Percentiles rank a stretch among this genome's conserved stretches.
phyloP scores from a whole-genome alignment of 1,140 invertebrate genomes.

The Drosophila guanche region DNA sequence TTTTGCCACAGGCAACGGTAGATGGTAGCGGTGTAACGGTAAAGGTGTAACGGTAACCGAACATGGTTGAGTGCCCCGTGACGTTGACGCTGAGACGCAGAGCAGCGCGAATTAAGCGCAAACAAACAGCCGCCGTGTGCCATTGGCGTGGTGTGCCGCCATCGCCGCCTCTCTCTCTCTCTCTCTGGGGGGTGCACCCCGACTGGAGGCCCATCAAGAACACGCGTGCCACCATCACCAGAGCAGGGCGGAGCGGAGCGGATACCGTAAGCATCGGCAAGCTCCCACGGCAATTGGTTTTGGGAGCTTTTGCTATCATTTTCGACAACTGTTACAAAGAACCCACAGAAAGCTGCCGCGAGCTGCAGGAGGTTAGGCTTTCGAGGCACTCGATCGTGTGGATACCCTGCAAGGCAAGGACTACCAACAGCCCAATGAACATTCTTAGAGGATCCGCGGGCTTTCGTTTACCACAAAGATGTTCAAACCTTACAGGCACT shows the following conservation, averaged over 20 bases:
- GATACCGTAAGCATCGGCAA: slow-evolving; percentile 8
- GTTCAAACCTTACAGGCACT: background rate
- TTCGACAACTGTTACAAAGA: slow-evolving; percentile 75
- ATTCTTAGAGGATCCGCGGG: too few species aligned
- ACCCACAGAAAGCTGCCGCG: background rate
- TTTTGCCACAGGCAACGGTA: slow-evolving; percentile 67
- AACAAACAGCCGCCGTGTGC: slow-evolving; percentile 48
- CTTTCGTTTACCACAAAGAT: too few species aligned
- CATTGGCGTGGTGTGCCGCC: background rate
- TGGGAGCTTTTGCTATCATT: slow-evolving; percentile 53
- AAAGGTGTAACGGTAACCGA: slow-evolving; percentile 50
- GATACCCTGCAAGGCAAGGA: slow-evolving; percentile 16
- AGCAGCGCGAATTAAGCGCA: slow-evolving; percentile 49
- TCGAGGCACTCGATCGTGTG: slow-evolving; percentile 20
- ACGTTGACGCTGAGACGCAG: slow-evolving; percentile 21
- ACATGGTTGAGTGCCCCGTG: slow-evolving; percentile 67
- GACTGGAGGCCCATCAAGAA: slow-evolving; percentile 62
- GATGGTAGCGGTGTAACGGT: slow-evolving; percentile 41
- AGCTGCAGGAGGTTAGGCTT: background rate
- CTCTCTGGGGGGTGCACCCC: background rate
- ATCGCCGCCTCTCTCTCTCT: background rate
- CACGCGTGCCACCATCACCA: slow-evolving; percentile 56
- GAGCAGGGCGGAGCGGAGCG: slow-evolving; percentile 7
- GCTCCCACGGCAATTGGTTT: slow-evolving; percentile 70
- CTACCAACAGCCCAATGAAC: background rate